Evolutionary conservation across 1,140 invertebrate genomes (phyloP), one percentile per base, ranked within the genome.

Genomic region (Neuroterus valhalla): DNA sequence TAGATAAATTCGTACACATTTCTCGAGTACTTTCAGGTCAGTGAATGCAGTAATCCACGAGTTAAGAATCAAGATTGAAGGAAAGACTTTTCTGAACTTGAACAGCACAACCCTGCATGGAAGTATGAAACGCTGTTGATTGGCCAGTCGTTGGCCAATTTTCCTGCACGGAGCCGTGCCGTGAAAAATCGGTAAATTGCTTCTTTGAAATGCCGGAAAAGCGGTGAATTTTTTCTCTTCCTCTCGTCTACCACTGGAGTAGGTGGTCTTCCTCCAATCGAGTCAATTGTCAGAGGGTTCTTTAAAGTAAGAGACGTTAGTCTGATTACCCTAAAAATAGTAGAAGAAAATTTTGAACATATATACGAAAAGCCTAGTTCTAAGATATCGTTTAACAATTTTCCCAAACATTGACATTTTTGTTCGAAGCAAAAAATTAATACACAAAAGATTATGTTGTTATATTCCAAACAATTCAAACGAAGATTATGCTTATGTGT

Each of bases 111-210:
- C 76, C 79, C 81, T 85, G 81, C 81, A 87, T 89, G 86, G 88
- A 88, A 82, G 81, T 81, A 87, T 89, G 86, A 89, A 88, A 82
- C 86, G 85, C 85, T 85, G 88, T 85, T 89, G 88, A 89, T 89
- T 89, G 87, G 87, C 85, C 80, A 77, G 80, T 83, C 83, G 81
- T 87, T 84, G 80, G 80, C 77, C 86, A 86, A 88, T 88, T 88
- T 87, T 84, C 83, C 81, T 82, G 81, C 62, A 78, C 81, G 85
- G 81, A 81, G 82, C 78, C 83, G 82, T 82, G 80, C 83, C 82
- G 83, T 86, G 87, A 86, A 88, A 89, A 88, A 88, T 89, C 81
- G 77, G 82, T 85, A 89, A 90, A 89, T 89, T 90, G 87, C 86
- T 88, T 87, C 87, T 90, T 89, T 88, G 85, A 89, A 88, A 87